Base-by-base conservation (phyloP, 1,140 invertebrate species). In the Pseudomyrmex cubaensis region DNA sequence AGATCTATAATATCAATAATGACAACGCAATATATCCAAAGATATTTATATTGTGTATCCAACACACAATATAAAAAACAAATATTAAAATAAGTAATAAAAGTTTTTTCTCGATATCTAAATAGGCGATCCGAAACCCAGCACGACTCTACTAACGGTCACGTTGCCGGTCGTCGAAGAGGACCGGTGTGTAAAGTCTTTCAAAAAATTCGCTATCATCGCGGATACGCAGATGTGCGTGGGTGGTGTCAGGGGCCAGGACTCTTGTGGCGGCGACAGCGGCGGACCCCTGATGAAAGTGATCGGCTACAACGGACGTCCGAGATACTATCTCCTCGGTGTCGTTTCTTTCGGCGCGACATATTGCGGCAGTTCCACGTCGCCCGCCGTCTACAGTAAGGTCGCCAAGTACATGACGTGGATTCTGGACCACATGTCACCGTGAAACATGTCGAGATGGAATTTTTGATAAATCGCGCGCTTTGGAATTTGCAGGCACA, bases 291-390 rank as follows among this genome's bases (percentile, higher is more conserved):
- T 97, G 1, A 95, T 96, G 95, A 95, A 95, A 80, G 91, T 95
- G 22, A 92, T 94, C 61, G 87, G 89, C 35, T 89, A 83, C n/a
- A 73, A 92, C 48, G 90, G 89, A 9, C 63, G 87, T 8, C 90
- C 93, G 8, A 90, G 91, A 85, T 95, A 96, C 90, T 94, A 95
- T 44, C 91, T 97, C 25, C 92, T 96, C 1, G 97, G 96, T 1
- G 92, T 97, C 20, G 96, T 97, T 0, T 97, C 96, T 2, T 97
- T 95, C 88, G 97, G 97, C 0, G 94, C 95, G 1, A 95, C 94
- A 52, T 89, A 93, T 0, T 97, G 97, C 85, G 95, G 95, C 15
- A 88, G 85, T 7, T 87, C 90, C 12, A 90, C 67, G 77, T 89
- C 90, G 3, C 96, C 96, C 2, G 95, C 94, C 0, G 93, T 96